These are phyloP conservation scores for Pyxicephalus adspersus DNA, from an alignment of 2,113 vertebrate species.

Conservation along the genomic window DNA sequence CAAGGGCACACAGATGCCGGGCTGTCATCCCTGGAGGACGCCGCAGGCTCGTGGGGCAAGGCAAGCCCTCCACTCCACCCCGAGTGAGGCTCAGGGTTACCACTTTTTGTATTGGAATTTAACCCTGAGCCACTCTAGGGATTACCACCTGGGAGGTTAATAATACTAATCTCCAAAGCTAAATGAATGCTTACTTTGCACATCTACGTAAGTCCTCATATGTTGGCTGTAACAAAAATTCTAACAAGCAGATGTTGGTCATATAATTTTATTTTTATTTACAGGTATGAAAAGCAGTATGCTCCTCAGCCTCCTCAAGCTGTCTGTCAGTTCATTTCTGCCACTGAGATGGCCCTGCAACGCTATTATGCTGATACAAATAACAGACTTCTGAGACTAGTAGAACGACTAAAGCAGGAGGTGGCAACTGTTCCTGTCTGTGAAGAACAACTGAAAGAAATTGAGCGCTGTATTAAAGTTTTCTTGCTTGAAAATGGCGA, in stretches of 20 bases:
- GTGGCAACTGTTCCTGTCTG: conserved; percentile 83
- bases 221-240: fast-evolving
- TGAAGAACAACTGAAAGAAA: conserved; percentile 96
- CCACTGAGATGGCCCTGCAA: conserved; percentile 88
- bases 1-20: too few relatives aligned
- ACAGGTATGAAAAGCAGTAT: conserved; percentile 91
- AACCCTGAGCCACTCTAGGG: too few relatives aligned
- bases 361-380: conserved; percentile 90
- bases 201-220: too few relatives aligned
- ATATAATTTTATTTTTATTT: neutral
- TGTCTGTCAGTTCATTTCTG: conserved; percentile 86
- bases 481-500: conserved; percentile 93
- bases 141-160: too few relatives aligned
- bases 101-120: too few relatives aligned
- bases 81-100: too few relatives aligned
- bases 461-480: conserved; percentile 92
- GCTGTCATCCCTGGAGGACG: too few relatives aligned
- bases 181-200: too few relatives aligned
- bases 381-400: conserved; percentile 82
- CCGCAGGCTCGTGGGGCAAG: too few relatives aligned
- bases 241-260: neutral
- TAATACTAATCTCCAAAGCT: too few relatives aligned
- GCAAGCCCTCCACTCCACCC: too few relatives aligned
- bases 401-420: conserved; percentile 92
- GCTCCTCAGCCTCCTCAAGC: conserved; percentile 83